Conservation (phyloP, 2,113 vertebrate species). For the Peromyscus californicus region DNA sequence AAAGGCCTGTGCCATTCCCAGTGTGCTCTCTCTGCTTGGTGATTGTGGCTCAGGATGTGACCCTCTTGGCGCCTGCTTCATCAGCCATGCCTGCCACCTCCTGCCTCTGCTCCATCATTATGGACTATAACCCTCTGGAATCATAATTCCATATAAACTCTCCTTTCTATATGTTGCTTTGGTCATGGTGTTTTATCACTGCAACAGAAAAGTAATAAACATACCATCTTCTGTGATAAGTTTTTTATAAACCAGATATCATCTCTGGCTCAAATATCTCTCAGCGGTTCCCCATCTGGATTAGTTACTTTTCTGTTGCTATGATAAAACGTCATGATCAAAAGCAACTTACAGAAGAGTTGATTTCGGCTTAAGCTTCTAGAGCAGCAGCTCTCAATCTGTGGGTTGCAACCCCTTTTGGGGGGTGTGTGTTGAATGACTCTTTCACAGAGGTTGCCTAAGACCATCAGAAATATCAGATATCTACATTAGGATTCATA, state of each 20-base stretch:
- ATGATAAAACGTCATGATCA: not conserved
- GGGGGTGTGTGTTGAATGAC: not conserved
- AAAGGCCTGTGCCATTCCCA: not conserved
- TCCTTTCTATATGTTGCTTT: not conserved
- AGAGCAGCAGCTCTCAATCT: too few species aligned
- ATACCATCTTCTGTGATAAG: not conserved
- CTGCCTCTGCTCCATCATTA: not conserved
- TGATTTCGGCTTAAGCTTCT: not conserved
- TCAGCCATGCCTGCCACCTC: not conserved
- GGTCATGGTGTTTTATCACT: not conserved
- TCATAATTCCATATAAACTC: not conserved
- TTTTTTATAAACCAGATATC: conserved; percentile 12
- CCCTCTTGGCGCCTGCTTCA: not conserved
- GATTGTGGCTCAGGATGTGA: not conserved
- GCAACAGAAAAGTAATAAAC: not conserved
- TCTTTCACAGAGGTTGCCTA: not conserved
- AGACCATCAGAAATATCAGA: not conserved
- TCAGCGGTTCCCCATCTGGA: not conserved
- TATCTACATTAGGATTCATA: not conserved
- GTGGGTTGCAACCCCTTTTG: not conserved
- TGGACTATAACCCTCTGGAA: not conserved
- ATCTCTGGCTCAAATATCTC: not conserved
- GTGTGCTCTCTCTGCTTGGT: not conserved
- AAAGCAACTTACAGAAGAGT: not conserved
- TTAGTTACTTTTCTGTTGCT: not conserved